These are phyloP conservation scores for Cecidostiba fungosa DNA, from an alignment of 2,888 invertebrate species.

Conservation along the genomic window DNA sequence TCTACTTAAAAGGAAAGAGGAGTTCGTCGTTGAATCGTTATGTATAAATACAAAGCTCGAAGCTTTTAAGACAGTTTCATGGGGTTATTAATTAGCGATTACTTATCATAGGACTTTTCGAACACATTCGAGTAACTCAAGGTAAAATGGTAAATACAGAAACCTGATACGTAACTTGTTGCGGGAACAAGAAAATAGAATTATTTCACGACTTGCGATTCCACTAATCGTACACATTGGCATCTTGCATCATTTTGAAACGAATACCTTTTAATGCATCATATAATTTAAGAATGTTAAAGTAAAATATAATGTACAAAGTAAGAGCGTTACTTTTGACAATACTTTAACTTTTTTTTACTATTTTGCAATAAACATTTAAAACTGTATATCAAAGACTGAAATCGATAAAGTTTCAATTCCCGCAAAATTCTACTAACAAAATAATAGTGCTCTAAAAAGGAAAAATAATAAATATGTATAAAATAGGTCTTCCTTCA, in stretches of 20 bases:
- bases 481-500: conserved; percentile 21
- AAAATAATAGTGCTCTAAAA: background rate
- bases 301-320: conserved; percentile 12
- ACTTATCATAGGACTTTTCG: conserved; percentile 56
- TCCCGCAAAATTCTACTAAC: background rate
- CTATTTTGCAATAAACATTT: background rate
- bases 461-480: background rate
- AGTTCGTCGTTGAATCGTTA: conserved; percentile 24
- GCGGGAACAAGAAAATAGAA: conserved; percentile 54
- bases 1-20: conserved; percentile 43
- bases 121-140: conserved; percentile 62
- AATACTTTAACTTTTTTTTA: background rate
- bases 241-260: conserved; percentile 60
- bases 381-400: background rate
- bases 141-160: conserved; percentile 59
- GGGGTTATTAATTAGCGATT: conserved; percentile 53
- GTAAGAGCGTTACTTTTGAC: background rate
- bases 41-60: conserved; percentile 30
- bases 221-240: conserved; percentile 29
- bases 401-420: background rate
- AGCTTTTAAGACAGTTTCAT: conserved; percentile 44
- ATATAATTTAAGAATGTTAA: background rate
- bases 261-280: conserved; percentile 61
- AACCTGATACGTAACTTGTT: conserved; percentile 55
- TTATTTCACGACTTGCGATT: conserved; percentile 46